Base-by-base conservation (phyloP, 2,888 invertebrate species). In the Epinotia bilunana region DNA sequence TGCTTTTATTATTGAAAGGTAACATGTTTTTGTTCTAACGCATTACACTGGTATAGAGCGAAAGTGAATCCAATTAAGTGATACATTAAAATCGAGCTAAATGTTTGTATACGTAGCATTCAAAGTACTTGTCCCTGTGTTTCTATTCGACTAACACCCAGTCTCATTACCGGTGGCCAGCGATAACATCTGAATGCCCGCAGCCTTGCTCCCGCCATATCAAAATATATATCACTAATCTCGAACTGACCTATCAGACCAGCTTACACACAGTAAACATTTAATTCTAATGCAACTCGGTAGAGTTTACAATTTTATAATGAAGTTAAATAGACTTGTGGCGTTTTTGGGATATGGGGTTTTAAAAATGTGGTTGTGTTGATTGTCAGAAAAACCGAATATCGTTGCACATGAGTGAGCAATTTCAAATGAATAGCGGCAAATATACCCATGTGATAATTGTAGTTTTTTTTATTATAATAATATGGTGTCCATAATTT, bases 121-220 rank as follows among this genome's bases (percentile, higher is more conserved):
- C 61, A 57, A 74, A 68, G 84, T 82, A 84, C 81, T 83, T 84
- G 84, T 86, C 83, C 84, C 83, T 83, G 84, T 84, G 85, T 87
- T 90, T 90, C 88, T 88, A 88, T 86, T 81, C 85, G 83, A 88
- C 85, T 89, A 89, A 89, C 89, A 90, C 86, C 86, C 87, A 88
- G 81, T 88, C 88, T 90, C 90, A 89, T 90, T 91, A 91, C 89
- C 86, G 87, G 88, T 86, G 86, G 87, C 83, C 79, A 78, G 82
- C 80, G 90, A 92, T 91, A 90, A 85, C 78, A 90, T 91, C 92
- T 87, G 79, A 82, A 83, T 85, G 85, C 87, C 87, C 82, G 83
- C 83, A 83, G 87, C 86, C 83, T 82, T 85, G 86, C 85, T 82
- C 83, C 82, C 84, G 82, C 82, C 81, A 82, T 84, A 81, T 86